Percentiles rank a stretch among this genome's conserved stretches.
Evolutionary conservation across 2,888 invertebrate species (phyloP).

Genomic region (Hemistola chrysoprasaria): DNA sequence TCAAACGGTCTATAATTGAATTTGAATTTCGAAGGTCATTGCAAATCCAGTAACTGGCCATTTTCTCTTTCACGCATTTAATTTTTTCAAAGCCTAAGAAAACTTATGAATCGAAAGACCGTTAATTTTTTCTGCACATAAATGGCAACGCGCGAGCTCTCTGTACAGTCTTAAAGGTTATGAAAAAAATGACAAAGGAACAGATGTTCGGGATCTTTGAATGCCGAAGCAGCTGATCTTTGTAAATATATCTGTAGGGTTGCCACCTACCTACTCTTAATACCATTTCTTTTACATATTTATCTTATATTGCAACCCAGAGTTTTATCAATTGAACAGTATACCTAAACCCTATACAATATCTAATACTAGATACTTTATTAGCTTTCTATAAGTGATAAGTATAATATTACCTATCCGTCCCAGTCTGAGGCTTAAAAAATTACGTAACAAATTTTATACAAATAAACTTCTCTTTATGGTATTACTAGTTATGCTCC

Average conservation of each 20-base stretch:
- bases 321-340: no score
- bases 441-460: no score
- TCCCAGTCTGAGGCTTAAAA: no score
- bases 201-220: constrained; percentile 39
- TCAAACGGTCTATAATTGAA: background rate
- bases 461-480: no score
- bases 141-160: constrained; percentile 11
- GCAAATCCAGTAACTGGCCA: constrained; percentile 3
- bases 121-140: constrained; percentile 16
- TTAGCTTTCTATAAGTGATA: no score
- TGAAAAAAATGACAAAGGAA: constrained; percentile 35
- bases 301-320: no score
- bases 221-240: constrained; percentile 44
- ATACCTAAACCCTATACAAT: no score
- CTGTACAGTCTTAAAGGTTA: constrained; percentile 38
- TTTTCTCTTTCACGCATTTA: constrained; percentile 1
- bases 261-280: constrained; percentile 19
- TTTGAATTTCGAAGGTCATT: constrained; percentile 1
- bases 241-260: constrained; percentile 31
- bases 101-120: background rate
- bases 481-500: no score
- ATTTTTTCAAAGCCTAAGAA: no score
- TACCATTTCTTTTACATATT: no score
- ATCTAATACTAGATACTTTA: no score
- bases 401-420: no score